Percentiles rank a stretch among this genome's conserved stretches.
These are phyloP conservation scores for Sphinx pinastri DNA, from an alignment of 2,888 invertebrate genomes.

Conservation along the genomic window DNA sequence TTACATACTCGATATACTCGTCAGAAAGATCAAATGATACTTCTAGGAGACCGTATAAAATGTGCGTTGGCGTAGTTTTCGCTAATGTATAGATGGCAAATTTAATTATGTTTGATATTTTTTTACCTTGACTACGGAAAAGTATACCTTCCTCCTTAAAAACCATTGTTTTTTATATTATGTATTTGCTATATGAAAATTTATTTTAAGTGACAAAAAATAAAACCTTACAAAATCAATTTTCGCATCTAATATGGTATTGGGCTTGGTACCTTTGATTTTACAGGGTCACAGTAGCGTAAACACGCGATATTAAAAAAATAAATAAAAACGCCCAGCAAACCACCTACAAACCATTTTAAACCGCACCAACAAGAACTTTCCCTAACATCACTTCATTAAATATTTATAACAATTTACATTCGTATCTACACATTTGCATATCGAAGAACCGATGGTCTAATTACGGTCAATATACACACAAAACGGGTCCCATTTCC, in stretches of 20 bases:
- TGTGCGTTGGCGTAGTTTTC: not conserved
- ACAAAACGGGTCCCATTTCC: constrained; percentile 32
- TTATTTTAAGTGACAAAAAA: no score
- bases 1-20: constrained; percentile 28
- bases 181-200: no score
- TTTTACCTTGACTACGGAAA: no score
- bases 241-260: no score
- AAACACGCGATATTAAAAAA: not conserved
- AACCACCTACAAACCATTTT: no score
- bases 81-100: not conserved
- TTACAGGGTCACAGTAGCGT: no score
- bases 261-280: no score
- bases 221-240: no score
- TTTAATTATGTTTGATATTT: not conserved
- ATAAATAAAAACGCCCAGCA: not conserved
- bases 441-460: constrained; percentile 15
- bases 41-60: not conserved
- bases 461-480: constrained; percentile 20
- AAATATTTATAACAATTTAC: constrained; percentile 29
- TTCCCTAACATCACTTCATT: constrained; percentile 3
- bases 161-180: no score
- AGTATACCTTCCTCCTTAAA: not conserved
- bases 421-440: constrained; percentile 9
- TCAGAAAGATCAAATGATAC: constrained; percentile 13
- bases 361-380: not conserved